Conservation (phyloP, 1,140 invertebrate species). For the Drosophila trapezifrons region DNA sequence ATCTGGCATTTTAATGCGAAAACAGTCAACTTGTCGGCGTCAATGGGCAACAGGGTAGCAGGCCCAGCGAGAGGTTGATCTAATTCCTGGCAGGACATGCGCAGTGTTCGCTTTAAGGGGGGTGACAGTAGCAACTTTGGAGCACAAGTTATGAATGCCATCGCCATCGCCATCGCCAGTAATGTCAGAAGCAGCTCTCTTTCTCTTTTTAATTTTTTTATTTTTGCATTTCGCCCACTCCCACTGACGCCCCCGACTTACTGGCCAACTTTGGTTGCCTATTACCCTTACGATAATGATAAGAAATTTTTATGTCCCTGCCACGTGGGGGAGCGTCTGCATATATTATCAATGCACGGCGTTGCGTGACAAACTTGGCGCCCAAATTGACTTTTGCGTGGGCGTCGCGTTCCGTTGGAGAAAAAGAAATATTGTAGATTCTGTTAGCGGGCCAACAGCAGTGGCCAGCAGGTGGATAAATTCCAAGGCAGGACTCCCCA, state of each 20-base stretch:
- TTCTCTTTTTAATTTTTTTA: neutral
- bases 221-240: constrained; percentile 9
- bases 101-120: constrained; percentile 23
- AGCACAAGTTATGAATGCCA: constrained; percentile 37
- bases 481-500: constrained; percentile 3
- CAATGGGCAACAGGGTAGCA: constrained; percentile 68
- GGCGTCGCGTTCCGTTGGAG: constrained; percentile 69
- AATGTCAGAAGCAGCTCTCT: constrained; percentile 26
- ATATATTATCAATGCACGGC: constrained; percentile 66
- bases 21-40: constrained; percentile 83
- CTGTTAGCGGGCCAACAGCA: constrained; percentile 72
- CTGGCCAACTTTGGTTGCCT: constrained; percentile 79
- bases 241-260: constrained; percentile 65
- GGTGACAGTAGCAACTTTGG: neutral
- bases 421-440: constrained; percentile 84
- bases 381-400: constrained; percentile 62
- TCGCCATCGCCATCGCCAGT: no score
- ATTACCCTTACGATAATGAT: constrained; percentile 83
- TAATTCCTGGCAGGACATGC: constrained; percentile 57
- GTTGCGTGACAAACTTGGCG: constrained; percentile 53
- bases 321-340: constrained; percentile 42
- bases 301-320: constrained; percentile 78
- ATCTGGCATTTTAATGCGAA: constrained; percentile 83
- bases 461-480: neutral
- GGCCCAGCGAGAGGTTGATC: constrained; percentile 1